A percentile compares a stretch with the other conserved stretches of the same genome.
These are phyloP conservation scores for Drosophila elegans DNA, from an alignment of 1,140 invertebrate species.

Conservation along the genomic window DNA sequence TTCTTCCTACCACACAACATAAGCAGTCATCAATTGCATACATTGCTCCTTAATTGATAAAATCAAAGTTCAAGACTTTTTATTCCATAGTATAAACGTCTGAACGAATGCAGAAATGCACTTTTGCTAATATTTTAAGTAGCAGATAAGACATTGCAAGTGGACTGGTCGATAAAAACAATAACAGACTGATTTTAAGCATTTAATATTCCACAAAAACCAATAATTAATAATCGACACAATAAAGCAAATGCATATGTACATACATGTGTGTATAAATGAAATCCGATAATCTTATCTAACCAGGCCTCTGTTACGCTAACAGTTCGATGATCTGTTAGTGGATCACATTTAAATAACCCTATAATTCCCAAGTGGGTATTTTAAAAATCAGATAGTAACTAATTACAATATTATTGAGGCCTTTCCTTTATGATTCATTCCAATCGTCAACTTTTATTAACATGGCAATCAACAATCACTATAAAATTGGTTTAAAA, in stretches of 20 bases:
- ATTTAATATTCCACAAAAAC: slow-evolving; percentile 16
- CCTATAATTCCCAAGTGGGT: neutral
- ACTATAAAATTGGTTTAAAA: no score
- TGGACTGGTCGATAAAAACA: slow-evolving; percentile 13
- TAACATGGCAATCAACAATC: no score
- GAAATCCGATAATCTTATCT: slow-evolving; percentile 40
- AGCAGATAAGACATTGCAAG: slow-evolving; percentile 21
- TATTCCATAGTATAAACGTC: neutral
- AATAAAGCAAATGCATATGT: slow-evolving; percentile 21
- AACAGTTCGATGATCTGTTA: slow-evolving; percentile 11
- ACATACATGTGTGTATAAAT: slow-evolving; percentile 3
- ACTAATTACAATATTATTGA: no score
- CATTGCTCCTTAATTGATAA: neutral
- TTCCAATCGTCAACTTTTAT: no score
- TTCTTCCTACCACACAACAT: no score
- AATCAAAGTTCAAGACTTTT: neutral
- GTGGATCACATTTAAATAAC: slow-evolving; percentile 17
- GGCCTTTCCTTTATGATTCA: no score
- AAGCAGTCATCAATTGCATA: neutral
- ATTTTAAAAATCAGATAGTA: no score
- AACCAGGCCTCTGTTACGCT: slow-evolving; percentile 8
- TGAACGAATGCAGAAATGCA: neutral
- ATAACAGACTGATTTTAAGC: neutral
- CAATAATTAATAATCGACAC: no score
- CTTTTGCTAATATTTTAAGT: neutral